These are phyloP conservation scores for Glaucidium brasilianum DNA, from an alignment of 2,113 vertebrate species.

Conservation along the genomic window DNA sequence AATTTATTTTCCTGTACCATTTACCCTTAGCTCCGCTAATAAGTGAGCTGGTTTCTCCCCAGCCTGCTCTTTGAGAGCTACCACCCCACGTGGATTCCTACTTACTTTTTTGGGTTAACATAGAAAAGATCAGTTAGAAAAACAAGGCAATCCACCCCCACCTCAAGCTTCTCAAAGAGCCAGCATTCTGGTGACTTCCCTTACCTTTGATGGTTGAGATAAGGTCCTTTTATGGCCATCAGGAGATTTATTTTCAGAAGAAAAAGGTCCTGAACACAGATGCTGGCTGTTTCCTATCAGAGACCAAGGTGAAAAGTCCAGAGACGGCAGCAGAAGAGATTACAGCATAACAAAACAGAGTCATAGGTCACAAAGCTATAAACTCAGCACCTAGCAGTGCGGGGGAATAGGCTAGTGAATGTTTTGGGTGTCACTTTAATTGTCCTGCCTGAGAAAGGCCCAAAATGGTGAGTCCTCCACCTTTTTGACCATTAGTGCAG, in stretches of 20 bases:
- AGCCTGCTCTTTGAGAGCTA: not conserved
- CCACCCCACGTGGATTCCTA: not conserved
- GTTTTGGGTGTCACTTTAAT: not conserved
- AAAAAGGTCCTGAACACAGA: not conserved
- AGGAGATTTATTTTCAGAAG: not conserved
- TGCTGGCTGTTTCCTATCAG: not conserved
- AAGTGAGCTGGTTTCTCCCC: not conserved
- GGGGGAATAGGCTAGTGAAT: not conserved
- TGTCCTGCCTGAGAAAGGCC: not conserved
- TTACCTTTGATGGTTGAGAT: not conserved
- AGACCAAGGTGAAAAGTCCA: not conserved
- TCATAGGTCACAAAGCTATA: not conserved
- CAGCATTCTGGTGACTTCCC: not conserved
- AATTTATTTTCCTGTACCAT: not conserved
- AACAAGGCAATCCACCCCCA: not conserved
- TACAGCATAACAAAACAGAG: not conserved
- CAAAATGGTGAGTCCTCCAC: not conserved
- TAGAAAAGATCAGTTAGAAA: not conserved
- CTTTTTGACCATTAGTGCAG: not conserved
- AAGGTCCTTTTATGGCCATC: not conserved
- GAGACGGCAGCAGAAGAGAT: not conserved
- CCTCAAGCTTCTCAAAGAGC: not conserved
- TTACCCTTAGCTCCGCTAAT: not conserved
- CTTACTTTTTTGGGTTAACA: not conserved
- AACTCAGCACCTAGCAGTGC: not conserved